Evolutionary conservation across 2,797 vertebrate genomes (phyloP).

Genomic region (Hippocampus kuda): DNA sequence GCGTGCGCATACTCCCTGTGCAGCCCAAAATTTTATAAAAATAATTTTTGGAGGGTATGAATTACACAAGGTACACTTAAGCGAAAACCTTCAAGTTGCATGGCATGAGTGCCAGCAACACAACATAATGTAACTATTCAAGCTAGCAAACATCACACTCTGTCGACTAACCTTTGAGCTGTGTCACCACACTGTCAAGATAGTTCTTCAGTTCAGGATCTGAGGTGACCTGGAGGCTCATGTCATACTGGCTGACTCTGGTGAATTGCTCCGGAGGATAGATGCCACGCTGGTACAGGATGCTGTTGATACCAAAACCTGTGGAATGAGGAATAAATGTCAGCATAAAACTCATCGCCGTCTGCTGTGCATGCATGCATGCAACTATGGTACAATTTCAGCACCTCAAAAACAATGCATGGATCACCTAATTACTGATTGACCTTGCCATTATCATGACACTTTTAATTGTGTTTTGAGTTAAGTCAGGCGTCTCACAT

Average conservation of each 20-base stretch:
- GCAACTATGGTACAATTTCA: neutral
- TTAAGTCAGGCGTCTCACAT: too few relatives aligned
- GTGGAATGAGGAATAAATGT: neutral
- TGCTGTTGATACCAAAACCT: conserved; percentile 96
- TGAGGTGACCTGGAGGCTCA: conserved; percentile 84
- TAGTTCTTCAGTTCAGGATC: conserved; percentile 83
- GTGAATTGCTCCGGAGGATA: conserved; percentile 90
- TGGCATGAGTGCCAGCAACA: neutral
- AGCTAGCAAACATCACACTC: neutral
- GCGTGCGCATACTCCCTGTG: too few relatives aligned
- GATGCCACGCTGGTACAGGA: conserved; percentile 91
- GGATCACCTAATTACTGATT: too few relatives aligned
- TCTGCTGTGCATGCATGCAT: too few relatives aligned
- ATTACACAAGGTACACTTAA: too few relatives aligned
- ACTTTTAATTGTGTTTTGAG: too few relatives aligned
- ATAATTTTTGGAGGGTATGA: too few relatives aligned
- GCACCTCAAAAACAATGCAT: too few relatives aligned
- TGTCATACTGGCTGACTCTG: conserved; percentile 84
- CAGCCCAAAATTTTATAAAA: too few relatives aligned
- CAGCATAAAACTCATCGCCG: neutral
- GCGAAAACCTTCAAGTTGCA: too few relatives aligned
- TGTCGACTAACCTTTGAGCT: conserved; percentile 80
- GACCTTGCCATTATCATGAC: too few relatives aligned
- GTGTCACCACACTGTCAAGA: conserved; percentile 81
- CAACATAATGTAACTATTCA: neutral